A percentile compares a stretch with the other conserved stretches of the same genome.
Evolutionary conservation across 2,888 invertebrate species (phyloP).

Genomic region (Chloroclystis v-ata): DNA sequence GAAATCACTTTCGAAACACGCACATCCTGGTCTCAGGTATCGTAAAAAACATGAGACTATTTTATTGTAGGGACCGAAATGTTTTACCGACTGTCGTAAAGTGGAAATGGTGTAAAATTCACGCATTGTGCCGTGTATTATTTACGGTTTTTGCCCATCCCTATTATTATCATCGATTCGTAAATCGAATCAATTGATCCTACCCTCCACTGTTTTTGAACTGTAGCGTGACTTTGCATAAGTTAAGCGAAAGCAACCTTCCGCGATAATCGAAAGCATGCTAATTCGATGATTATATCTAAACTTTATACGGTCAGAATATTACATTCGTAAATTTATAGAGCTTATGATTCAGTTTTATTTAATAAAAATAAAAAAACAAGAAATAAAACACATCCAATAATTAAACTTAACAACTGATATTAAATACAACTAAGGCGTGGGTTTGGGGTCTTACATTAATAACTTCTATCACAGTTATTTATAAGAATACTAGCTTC

Average conservation of each 20-base stretch:
- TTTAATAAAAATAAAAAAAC: constrained; percentile 13
- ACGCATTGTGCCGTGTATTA: constrained; percentile 61
- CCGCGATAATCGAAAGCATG: constrained; percentile 13
- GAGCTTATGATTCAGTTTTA: constrained; percentile 30
- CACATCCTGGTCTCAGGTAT: constrained; percentile 54
- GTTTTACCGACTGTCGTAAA: constrained; percentile 69
- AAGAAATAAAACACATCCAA: too few species aligned
- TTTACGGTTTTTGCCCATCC: constrained; percentile 47
- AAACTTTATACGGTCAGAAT: constrained; percentile 15
- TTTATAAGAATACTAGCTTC: too few species aligned
- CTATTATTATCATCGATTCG: constrained; percentile 44
- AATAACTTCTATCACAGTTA: too few species aligned
- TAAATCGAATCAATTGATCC: constrained; percentile 23
- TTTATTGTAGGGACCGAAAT: constrained; percentile 65
- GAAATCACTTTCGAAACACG: constrained; percentile 60
- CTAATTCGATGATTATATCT: constrained; percentile 10
- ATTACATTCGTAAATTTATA: constrained; percentile 24
- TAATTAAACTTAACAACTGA: too few species aligned
- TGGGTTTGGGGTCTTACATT: too few species aligned
- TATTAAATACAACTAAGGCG: too few species aligned
- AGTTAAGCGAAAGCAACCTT: constrained; percentile 3
- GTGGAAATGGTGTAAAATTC: constrained; percentile 69
- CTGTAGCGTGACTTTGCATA: constrained; percentile 17
- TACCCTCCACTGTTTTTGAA: constrained; percentile 22
- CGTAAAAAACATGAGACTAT: constrained; percentile 64